Evolutionary conservation across 2,797 vertebrate genomes (phyloP).

Genomic region (Poecilia gillii): DNA sequence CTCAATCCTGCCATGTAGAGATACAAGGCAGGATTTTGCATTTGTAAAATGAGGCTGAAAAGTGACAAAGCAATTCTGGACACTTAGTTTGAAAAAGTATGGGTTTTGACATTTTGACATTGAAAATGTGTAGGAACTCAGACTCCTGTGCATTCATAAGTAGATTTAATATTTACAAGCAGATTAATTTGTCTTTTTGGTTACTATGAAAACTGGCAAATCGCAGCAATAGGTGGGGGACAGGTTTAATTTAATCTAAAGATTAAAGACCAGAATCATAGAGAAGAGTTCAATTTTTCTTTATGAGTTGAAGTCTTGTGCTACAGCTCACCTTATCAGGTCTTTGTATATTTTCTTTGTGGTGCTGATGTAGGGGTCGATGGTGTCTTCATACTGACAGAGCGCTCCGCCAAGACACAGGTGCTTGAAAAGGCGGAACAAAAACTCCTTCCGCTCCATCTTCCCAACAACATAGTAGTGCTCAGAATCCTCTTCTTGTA

Average conservation of each 20-base stretch:
- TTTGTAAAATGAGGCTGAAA: background rate
- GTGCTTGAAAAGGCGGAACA: conserved; percentile 82
- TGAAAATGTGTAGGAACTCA: background rate
- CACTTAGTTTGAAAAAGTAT: background rate
- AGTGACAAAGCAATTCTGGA: background rate
- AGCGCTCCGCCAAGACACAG: conserved; percentile 82
- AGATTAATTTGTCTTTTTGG: too few relatives aligned
- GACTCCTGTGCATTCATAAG: background rate
- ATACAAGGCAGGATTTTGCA: background rate
- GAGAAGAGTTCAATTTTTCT: background rate
- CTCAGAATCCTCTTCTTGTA: conserved; percentile 77
- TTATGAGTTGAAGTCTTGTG: background rate
- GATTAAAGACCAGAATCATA: background rate
- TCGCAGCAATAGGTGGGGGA: background rate
- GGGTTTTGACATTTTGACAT: background rate
- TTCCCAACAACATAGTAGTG: conserved; percentile 66
- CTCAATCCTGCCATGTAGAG: background rate
- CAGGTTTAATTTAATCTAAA: background rate
- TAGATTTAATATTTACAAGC: background rate
- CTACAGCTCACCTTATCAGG: conserved; percentile 75
- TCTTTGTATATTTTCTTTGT: conserved; percentile 81
- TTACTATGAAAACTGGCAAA: too few relatives aligned
- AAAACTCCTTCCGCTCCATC: conserved; percentile 76
- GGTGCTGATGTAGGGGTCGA: conserved; percentile 75
- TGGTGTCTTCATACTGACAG: conserved; percentile 80